phyloP scores from a whole-genome alignment of 2,888 invertebrate species.

The Dryobota labecula region DNA sequence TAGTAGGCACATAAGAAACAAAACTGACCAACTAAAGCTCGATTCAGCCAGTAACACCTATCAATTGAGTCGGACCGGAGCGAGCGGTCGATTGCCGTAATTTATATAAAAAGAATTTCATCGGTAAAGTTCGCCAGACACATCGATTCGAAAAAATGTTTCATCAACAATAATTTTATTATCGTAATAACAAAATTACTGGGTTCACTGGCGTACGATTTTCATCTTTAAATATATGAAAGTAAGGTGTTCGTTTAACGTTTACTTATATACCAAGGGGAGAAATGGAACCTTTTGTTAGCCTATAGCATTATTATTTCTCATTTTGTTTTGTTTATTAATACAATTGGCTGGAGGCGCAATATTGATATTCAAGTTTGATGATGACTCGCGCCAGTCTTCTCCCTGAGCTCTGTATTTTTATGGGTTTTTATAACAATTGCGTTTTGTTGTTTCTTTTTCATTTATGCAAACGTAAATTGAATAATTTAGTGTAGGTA shows the following conservation, averaged over 20 bases:
- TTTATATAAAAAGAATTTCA: slow-evolving; percentile 87
- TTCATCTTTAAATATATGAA: slow-evolving; percentile 81
- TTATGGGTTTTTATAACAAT: slow-evolving; percentile 86
- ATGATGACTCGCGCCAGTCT: slow-evolving; percentile 88
- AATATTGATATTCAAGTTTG: slow-evolving; percentile 91
- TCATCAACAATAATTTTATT: slow-evolving; percentile 91
- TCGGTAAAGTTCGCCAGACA: slow-evolving; percentile 89
- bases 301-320: slow-evolving; percentile 91
- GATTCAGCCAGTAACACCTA: slow-evolving; percentile 83
- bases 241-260: slow-evolving; percentile 81
- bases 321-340: slow-evolving; percentile 91
- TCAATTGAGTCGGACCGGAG: slow-evolving; percentile 83
- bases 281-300: slow-evolving; percentile 91
- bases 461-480: slow-evolving; percentile 75
- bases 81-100: slow-evolving; percentile 87
- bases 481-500: slow-evolving; percentile 58
- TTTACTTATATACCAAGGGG: slow-evolving; percentile 86
- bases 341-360: slow-evolving; percentile 91
- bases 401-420: slow-evolving; percentile 85
- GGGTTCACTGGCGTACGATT: slow-evolving; percentile 84
- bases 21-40: slow-evolving; percentile 72
- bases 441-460: slow-evolving; percentile 78
- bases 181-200: slow-evolving; percentile 90
- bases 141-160: slow-evolving; percentile 90
- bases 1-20: slow-evolving; percentile 58